phyloP scores from a whole-genome alignment of 2,888 invertebrate genomes.

The Drosophila basisetae region DNA sequence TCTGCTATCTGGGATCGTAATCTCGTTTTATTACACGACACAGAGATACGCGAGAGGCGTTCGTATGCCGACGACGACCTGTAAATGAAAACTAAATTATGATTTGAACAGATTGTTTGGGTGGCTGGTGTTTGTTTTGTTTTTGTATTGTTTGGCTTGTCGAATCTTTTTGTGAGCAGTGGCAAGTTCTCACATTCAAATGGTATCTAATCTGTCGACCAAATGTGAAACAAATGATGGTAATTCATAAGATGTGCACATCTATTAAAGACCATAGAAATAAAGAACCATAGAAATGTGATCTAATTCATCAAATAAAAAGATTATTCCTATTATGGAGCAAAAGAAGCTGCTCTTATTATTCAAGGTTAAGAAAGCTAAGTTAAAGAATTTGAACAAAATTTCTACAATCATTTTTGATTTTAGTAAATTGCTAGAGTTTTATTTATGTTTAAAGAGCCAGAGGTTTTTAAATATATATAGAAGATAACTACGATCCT shows the following conservation, averaged over 20 bases:
- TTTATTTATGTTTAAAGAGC: not conserved
- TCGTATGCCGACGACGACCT: conserved; percentile 23
- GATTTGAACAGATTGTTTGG: conserved; percentile 6
- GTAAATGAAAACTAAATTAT: conserved; percentile 9
- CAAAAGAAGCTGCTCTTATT: not conserved
- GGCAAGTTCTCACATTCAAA: conserved; percentile 8
- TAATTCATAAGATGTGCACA: not conserved
- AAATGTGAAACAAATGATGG: not conserved
- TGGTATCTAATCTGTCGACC: conserved; percentile 21
- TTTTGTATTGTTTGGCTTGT: not conserved
- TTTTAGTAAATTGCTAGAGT: not conserved
- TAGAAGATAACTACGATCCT: not conserved
- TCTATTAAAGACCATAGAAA: not conserved
- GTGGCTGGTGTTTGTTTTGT: not conserved
- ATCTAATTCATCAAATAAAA: not conserved
- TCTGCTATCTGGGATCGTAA: conserved; percentile 43
- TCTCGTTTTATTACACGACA: conserved; percentile 48
- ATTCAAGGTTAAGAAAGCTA: not conserved
- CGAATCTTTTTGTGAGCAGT: conserved; percentile 6
- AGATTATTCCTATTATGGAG: not conserved
- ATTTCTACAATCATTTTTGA: not conserved
- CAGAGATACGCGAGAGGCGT: conserved; percentile 33
- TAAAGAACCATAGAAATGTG: not conserved
- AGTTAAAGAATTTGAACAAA: not conserved
- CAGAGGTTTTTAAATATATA: not conserved